Evolutionary conservation across 2,888 invertebrate genomes (phyloP).

Genomic region (Phengaris arion): DNA sequence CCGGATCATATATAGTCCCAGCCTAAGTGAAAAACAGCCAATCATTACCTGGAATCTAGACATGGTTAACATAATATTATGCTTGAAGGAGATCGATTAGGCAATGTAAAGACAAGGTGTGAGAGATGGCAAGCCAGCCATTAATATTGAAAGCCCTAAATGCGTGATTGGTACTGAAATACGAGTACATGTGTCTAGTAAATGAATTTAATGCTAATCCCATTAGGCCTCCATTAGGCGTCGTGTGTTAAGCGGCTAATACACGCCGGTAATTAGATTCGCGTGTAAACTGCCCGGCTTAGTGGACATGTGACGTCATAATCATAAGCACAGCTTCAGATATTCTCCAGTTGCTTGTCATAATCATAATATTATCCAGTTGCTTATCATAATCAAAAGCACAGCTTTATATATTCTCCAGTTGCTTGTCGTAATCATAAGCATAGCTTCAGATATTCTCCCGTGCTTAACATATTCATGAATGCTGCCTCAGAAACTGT

Average conservation of each 20-base stretch:
- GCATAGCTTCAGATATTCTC: neutral
- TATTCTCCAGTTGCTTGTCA: neutral
- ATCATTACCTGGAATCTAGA: too few relatives aligned
- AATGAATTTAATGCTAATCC: conserved; percentile 38
- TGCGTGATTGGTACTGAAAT: conserved; percentile 34
- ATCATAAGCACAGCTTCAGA: neutral
- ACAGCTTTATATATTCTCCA: neutral
- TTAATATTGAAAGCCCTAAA: conserved; percentile 4
- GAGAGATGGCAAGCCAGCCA: too few relatives aligned
- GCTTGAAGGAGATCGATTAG: too few relatives aligned
- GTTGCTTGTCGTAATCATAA: neutral
- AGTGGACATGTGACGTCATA: conserved; percentile 18
- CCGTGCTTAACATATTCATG: neutral
- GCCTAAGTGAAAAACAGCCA: too few relatives aligned
- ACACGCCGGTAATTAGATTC: conserved; percentile 4
- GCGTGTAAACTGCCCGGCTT: neutral
- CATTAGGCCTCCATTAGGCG: conserved; percentile 36
- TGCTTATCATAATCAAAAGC: neutral
- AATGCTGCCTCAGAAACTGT: too few relatives aligned
- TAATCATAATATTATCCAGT: too few relatives aligned
- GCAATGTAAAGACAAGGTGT: too few relatives aligned
- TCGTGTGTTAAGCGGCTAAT: conserved; percentile 18
- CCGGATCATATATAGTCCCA: too few relatives aligned
- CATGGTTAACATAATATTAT: too few relatives aligned
- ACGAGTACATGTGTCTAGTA: conserved; percentile 33